Percentiles rank a stretch among this genome's conserved stretches.
phyloP scores from a whole-genome alignment of 2,888 invertebrate genomes.

The Campopleginae sp. region DNA sequence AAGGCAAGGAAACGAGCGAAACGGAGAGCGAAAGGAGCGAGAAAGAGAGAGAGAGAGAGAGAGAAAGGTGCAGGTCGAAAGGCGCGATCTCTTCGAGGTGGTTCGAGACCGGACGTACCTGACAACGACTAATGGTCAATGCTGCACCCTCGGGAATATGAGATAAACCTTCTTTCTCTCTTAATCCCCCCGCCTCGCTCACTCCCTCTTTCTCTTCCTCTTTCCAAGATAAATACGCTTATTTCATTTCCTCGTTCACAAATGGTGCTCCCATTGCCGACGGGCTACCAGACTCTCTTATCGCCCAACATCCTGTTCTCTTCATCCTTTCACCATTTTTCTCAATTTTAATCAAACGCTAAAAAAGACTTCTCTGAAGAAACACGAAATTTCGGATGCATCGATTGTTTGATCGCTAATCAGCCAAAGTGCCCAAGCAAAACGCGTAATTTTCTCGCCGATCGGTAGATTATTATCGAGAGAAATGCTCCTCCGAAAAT shows the following conservation, averaged over 20 bases:
- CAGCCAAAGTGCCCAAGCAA: not conserved
- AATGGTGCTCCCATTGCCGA: slow-evolving; percentile 69
- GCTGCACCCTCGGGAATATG: slow-evolving; percentile 76
- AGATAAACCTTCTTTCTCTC: slow-evolving; percentile 75
- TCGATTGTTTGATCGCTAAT: too few relatives aligned
- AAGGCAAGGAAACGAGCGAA: slow-evolving; percentile 19
- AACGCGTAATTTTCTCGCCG: not conserved
- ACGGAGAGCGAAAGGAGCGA: slow-evolving; percentile 1
- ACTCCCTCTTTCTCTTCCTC: slow-evolving; percentile 24
- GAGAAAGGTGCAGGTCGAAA: slow-evolving; percentile 72
- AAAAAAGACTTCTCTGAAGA: slow-evolving; percentile 17
- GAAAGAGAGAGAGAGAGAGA: slow-evolving; percentile 41
- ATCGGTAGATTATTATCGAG: not conserved
- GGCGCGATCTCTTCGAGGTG: slow-evolving; percentile 69
- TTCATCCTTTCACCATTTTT: slow-evolving; percentile 26
- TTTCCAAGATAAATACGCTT: slow-evolving; percentile 65
- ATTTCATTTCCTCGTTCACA: slow-evolving; percentile 79
- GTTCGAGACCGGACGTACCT: slow-evolving; percentile 78
- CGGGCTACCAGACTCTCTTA: slow-evolving; percentile 66
- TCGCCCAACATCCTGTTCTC: slow-evolving; percentile 55
- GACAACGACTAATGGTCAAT: slow-evolving; percentile 81
- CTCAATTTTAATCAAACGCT: slow-evolving; percentile 1
- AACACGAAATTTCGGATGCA: slow-evolving; percentile 19
- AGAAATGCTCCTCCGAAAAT: not conserved
- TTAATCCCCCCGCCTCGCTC: not conserved